phyloP scores from a whole-genome alignment of 2,888 invertebrate species.

The Osmoderma eremita region DNA sequence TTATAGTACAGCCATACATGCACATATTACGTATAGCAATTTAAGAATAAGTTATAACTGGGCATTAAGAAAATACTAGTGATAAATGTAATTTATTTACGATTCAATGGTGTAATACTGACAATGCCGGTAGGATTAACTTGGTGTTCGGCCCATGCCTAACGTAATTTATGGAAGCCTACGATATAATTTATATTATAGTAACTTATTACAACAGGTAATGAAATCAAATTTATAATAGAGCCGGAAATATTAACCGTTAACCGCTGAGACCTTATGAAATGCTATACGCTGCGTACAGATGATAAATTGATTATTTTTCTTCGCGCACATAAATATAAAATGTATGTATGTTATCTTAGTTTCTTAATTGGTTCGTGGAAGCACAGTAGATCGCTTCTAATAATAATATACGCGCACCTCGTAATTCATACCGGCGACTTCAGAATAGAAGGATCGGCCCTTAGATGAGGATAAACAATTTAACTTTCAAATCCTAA shows the following conservation, averaged over 20 bases:
- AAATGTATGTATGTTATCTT: constrained; percentile 35
- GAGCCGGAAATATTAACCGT: background rate
- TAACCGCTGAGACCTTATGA: constrained; percentile 11
- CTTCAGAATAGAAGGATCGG: constrained; percentile 1
- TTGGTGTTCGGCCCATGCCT: background rate
- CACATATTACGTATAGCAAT: too few species aligned
- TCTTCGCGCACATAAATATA: constrained; percentile 33
- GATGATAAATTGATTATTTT: constrained; percentile 38
- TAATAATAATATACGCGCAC: constrained; percentile 27
- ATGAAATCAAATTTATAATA: constrained; percentile 36
- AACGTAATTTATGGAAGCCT: constrained; percentile 8
- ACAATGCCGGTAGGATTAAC: constrained; percentile 13
- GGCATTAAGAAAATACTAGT: constrained; percentile 4
- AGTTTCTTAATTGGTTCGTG: constrained; percentile 35
- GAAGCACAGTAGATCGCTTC: constrained; percentile 30
- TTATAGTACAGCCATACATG: too few species aligned
- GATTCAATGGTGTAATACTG: constrained; percentile 11
- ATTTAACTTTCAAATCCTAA: constrained; percentile 24
- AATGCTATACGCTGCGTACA: constrained; percentile 9
- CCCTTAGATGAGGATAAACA: constrained; percentile 16
- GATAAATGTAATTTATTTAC: constrained; percentile 22
- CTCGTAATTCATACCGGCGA: constrained; percentile 16
- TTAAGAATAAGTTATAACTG: background rate
- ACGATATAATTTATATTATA: constrained; percentile 20
- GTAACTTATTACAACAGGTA: constrained; percentile 28